phyloP scores from a whole-genome alignment of 2,797 vertebrate species.

The Eidolon dupreanum region DNA sequence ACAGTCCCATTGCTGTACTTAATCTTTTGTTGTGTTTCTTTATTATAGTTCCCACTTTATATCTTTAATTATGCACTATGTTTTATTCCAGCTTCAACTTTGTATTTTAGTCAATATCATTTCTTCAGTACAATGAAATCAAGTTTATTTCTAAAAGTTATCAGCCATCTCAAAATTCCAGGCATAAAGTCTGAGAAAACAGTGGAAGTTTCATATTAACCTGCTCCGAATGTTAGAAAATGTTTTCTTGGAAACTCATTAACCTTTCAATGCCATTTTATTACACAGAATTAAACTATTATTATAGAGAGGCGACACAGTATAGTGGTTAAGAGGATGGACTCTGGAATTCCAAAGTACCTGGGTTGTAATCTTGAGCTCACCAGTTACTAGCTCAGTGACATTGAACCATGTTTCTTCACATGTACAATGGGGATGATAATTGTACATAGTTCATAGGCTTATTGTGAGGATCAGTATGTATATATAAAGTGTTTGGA shows the following conservation, averaged over 20 bases:
- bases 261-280: not conserved
- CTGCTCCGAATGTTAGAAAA: not conserved
- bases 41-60: not conserved
- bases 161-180: constrained; percentile 11
- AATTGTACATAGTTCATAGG: not conserved
- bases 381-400: not conserved
- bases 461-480: not conserved
- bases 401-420: not conserved
- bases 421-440: not conserved
- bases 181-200: constrained; percentile 29
- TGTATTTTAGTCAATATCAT: constrained; percentile 19
- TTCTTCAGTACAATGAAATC: not conserved
- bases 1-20: not conserved
- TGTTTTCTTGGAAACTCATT: constrained; percentile 9
- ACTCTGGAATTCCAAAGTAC: not conserved
- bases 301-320: not conserved
- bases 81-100: not conserved
- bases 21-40: not conserved
- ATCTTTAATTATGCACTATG: not conserved
- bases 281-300: not conserved
- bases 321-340: not conserved
- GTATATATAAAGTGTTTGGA: not conserved
- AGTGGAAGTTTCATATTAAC: constrained; percentile 19
- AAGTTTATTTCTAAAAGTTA: constrained; percentile 33
- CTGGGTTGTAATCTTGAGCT: not conserved